Conservation (phyloP, 2,113 vertebrate genomes). For the Mormoops blainvillei region DNA sequence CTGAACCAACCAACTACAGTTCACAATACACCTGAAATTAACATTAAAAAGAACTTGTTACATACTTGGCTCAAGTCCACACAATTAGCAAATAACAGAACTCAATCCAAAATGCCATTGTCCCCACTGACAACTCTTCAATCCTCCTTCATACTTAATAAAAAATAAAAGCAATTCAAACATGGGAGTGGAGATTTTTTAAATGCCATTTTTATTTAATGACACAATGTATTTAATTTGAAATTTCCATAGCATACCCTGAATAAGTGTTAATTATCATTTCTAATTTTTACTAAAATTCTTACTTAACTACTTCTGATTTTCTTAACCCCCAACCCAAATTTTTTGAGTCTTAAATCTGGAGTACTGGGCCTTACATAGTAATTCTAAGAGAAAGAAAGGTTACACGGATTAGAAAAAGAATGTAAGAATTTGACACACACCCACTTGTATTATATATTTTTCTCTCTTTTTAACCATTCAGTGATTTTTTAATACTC, state of each 20-base stretch:
- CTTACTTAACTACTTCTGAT: neutral
- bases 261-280: neutral
- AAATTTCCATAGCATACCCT: neutral
- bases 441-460: neutral
- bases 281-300: slow-evolving; percentile 18
- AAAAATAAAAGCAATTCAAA: neutral
- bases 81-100: slow-evolving; percentile 10
- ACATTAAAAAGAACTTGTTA: neutral
- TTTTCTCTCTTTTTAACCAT: neutral
- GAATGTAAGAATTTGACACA: neutral
- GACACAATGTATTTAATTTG: neutral
- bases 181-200: neutral
- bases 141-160: neutral
- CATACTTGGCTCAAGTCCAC: neutral
- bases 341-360: neutral
- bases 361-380: neutral
- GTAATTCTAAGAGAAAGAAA: neutral
- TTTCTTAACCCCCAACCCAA: neutral
- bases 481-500: neutral
- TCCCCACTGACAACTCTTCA: neutral
- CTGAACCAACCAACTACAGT: neutral
- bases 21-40: neutral
- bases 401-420: neutral
- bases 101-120: neutral
- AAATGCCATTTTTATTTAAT: neutral